Base-by-base conservation (phyloP, 1,140 invertebrate genomes). In the Hycleus cichorii region DNA sequence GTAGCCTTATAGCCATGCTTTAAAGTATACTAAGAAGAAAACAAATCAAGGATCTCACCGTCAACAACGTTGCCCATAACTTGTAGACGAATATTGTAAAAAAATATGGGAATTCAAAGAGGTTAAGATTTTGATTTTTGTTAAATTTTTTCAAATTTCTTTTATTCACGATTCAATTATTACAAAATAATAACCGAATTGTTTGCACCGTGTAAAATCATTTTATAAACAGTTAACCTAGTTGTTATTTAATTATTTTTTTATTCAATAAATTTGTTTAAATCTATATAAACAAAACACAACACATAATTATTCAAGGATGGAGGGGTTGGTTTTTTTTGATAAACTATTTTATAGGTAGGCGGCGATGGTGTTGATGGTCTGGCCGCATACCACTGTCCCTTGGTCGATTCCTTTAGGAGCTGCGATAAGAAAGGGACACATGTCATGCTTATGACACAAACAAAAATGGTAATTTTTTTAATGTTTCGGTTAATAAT, bases 161-260 rank as follows among this genome's bases (percentile, higher is more conserved):
- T 64, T 68, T 65, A 64, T 66, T 62, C 32, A 44, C 46, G 57
- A 68, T 71, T 64, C 67, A 65, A 69, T 69, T 71, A 69, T 71
- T 68, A 69, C 67, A 69, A 67, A 66, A 63, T 69, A 65, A 65
- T 63, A 71, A 69, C 64, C 67, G 68, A 71, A 71, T 65, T 61
- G 47, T 61, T 61, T 67, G 57, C 64, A 64, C 54, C 54, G 58
- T 69, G 54, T 63, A 56, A 65, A 60, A 61, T 50, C 57, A 67
- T 65, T 66, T 66, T 68, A 64, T 66, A 68, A 68, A 68, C 54
- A 66, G 61, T 60, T 32, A 60, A 59, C 57, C 58, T 64, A 62
- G 49, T 63, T 63, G 51, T 60, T 53, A 58, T 57, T 59, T 47
- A 18, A 18, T 18, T 18, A 18, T 32, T 32, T 4, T 32, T 32